These are phyloP conservation scores for Drosophila tsacasi DNA, from an alignment of 1,140 invertebrate genomes.

Conservation along the genomic window DNA sequence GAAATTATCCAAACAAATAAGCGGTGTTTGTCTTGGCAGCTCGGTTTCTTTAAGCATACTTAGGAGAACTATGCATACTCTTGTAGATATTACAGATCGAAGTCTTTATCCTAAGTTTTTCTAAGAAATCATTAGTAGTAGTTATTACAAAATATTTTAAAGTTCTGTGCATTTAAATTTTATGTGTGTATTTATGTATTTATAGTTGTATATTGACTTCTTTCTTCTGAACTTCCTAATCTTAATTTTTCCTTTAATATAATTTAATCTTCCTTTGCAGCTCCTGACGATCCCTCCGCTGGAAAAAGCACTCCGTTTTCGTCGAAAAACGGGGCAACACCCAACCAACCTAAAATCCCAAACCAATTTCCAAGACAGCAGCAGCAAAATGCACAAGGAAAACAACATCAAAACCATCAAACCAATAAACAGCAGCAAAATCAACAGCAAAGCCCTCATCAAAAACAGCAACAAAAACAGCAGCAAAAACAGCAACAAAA, in stretches of 20 bases:
- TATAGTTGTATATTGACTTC: too few species aligned
- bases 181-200: too few species aligned
- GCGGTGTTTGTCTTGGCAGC: background rate
- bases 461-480: slow-evolving; percentile 7
- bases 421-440: slow-evolving; percentile 6
- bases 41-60: background rate
- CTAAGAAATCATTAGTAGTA: background rate
- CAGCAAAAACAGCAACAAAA: background rate
- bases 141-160: too few species aligned
- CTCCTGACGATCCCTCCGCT: background rate
- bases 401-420: slow-evolving; percentile 11
- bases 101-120: background rate
- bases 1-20: background rate
- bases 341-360: background rate
- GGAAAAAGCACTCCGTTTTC: background rate
- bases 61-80: background rate
- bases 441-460: background rate
- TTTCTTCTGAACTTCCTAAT: too few species aligned
- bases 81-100: background rate
- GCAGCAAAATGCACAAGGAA: slow-evolving; percentile 7
- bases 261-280: background rate
- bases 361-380: background rate
- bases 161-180: too few species aligned
- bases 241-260: too few species aligned
- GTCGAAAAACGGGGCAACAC: background rate